Evolutionary conservation across 1,140 invertebrate species (phyloP), one percentile per base, ranked within the genome.

Genomic region (Aphis craccivora): DNA sequence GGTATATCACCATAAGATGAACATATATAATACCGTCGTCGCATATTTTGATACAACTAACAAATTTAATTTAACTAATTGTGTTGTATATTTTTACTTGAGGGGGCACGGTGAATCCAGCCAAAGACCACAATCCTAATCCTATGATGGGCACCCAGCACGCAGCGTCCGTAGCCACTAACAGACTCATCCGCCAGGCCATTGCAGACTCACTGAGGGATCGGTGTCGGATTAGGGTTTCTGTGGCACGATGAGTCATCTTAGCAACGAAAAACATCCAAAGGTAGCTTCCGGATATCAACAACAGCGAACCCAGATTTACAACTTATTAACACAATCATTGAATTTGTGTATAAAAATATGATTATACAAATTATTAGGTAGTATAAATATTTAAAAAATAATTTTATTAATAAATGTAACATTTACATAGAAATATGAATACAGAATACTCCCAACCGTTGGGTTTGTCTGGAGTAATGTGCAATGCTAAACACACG

Each of bases 391-490:
- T 7, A 25, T 37, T 76, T 40, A 48, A 48, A 51, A 92, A 81
- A 37, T 18, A 83, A 81, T 43, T 67, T n/a, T 37, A 60, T 51
- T 25, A 84, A 18, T 86, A 55, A n/a, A 14, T 9, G 25, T 14
- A 94, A 20, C 88, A 94, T 94, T 94, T 94, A 95, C 95, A 96
- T 11, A 96, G 94, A 94, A 96, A 96, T 14, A 96, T 95, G 94
- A 96, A 96, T 23, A 96, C 96, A 0, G 96, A 96, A 94, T 96
- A 96, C 94, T 96, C 96, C 96, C 96, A 96, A n/a, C 96, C 96
- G 91, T 94, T 95, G 0, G 95, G 96, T 93, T 95, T 95, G 89
- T 95, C 95, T 22, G 95, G 95, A 6, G 96, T 96, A 83, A 96
- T 96, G 94, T 96, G 96, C 35, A 96, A 95, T 0, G 96, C 96